Evolutionary conservation across 1,140 invertebrate species (phyloP).

Genomic region (Drosophila bipectinata): DNA sequence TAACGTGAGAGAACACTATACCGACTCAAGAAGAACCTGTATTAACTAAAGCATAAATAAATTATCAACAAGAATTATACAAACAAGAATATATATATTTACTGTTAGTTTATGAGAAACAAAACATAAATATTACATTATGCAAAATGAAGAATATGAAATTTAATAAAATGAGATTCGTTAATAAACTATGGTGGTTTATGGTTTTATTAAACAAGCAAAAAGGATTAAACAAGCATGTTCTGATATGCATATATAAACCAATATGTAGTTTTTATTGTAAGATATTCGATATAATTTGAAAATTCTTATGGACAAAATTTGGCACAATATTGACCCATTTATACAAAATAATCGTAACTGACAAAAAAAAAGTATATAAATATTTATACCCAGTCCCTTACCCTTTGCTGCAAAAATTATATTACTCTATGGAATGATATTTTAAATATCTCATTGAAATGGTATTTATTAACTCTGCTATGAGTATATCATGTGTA

Average conservation of each 20-base stretch:
- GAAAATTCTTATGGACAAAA: no score
- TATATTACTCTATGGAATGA: no score
- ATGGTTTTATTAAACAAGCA: neutral
- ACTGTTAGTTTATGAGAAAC: slow-evolving; percentile 74
- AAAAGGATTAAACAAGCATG: no score
- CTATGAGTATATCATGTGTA: neutral
- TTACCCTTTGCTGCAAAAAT: no score
- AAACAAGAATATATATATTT: slow-evolving; percentile 66
- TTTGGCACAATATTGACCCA: no score
- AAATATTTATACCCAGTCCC: no score
- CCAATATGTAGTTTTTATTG: no score
- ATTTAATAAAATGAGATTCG: slow-evolving; percentile 74
- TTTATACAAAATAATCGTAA: no score
- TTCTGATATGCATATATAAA: no score
- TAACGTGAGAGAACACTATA: slow-evolving; percentile 45
- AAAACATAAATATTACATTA: slow-evolving; percentile 50
- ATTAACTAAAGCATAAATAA: slow-evolving; percentile 47
- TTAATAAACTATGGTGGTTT: slow-evolving; percentile 23
- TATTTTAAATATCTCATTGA: no score
- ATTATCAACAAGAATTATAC: slow-evolving; percentile 47
- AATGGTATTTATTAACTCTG: neutral
- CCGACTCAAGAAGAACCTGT: slow-evolving; percentile 29
- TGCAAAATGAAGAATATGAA: slow-evolving; percentile 58
- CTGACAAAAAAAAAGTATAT: no score
- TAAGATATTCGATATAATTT: no score